Conservation (phyloP, 35 echinoderm and acorn worm species). For the Lytechinus variegatus region DNA sequence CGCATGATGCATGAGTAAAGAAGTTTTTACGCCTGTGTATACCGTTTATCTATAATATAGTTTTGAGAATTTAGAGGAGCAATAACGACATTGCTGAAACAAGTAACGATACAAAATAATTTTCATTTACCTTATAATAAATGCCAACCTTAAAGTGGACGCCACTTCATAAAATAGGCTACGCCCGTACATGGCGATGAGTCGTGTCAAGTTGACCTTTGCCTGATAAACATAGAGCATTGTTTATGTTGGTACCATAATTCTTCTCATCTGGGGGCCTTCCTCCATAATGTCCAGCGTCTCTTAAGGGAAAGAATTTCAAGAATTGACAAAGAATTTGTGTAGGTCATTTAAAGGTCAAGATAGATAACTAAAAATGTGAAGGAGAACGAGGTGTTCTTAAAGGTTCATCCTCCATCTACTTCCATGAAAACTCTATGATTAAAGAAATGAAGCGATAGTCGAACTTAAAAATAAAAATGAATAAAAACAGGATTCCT, state of each 20-base stretch:
- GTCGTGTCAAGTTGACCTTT: background rate
- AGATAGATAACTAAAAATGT: background rate
- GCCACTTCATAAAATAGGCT: background rate
- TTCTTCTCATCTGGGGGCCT: background rate
- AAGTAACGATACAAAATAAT: too few relatives aligned
- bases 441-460: too few relatives aligned
- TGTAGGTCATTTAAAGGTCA: background rate
- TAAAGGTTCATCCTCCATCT: background rate
- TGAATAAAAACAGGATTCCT: too few relatives aligned
- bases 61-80: too few relatives aligned
- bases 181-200: background rate
- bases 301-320: background rate
- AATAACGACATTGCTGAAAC: too few relatives aligned
- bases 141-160: background rate
- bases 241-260: constrained; percentile 13
- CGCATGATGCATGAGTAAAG: too few relatives aligned
- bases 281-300: background rate
- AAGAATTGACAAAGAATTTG: background rate
- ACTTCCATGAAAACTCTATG: too few relatives aligned
- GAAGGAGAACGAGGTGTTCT: background rate
- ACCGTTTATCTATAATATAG: too few relatives aligned
- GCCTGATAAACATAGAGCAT: background rate
- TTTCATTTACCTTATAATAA: too few relatives aligned
- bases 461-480: too few relatives aligned
- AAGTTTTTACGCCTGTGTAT: too few relatives aligned